These are phyloP conservation scores for Euphonia xanthogaster DNA, from an alignment of 2,797 vertebrate genomes.

Conservation along the genomic window DNA sequence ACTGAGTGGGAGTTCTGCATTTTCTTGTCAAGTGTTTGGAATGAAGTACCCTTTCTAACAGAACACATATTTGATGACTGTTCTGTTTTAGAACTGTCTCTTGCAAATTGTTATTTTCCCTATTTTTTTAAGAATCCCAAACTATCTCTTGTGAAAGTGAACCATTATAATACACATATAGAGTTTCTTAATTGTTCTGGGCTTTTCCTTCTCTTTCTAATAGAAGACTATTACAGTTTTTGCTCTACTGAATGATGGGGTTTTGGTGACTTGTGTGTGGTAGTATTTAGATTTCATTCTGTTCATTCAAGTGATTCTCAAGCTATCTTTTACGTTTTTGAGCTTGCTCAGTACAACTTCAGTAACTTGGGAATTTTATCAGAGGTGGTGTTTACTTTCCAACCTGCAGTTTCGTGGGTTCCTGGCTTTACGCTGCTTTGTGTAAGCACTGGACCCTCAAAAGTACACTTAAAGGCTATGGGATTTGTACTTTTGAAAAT, in stretches of 20 bases:
- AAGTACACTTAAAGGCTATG: background rate
- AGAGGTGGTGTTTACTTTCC: conserved; percentile 27
- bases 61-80: background rate
- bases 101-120: background rate
- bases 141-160: background rate
- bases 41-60: conserved; percentile 8
- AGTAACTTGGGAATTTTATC: background rate
- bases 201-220: background rate
- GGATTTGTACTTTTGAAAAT: background rate
- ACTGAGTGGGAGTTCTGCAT: conserved; percentile 40
- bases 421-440: background rate
- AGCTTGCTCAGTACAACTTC: background rate
- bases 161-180: background rate
- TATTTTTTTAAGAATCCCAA: background rate
- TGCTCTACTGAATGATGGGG: background rate
- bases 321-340: background rate
- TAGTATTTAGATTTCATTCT: background rate
- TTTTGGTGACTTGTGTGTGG: background rate
- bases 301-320: background rate
- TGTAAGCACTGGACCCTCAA: background rate
- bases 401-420: background rate
- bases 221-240: background rate
- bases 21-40: conserved; percentile 45
- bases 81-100: background rate
- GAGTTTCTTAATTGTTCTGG: background rate